Evolutionary conservation across 2,113 vertebrate genomes (phyloP).

Genomic region (Calcarius ornatus): DNA sequence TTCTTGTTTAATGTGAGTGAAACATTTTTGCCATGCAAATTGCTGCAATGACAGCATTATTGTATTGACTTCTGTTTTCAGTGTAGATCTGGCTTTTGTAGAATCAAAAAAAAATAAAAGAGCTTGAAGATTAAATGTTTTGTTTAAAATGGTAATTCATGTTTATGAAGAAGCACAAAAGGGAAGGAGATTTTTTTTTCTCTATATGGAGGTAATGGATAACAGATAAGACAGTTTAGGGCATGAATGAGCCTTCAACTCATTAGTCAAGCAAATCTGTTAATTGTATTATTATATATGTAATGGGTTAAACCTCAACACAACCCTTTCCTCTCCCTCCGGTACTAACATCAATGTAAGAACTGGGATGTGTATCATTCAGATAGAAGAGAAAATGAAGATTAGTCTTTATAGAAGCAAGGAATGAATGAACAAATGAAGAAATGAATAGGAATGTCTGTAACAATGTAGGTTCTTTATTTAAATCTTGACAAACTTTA

Average conservation of each 20-base stretch:
- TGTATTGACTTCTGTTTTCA: neutral
- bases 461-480: slow-evolving; percentile 44
- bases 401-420: slow-evolving; percentile 60
- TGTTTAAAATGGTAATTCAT: neutral
- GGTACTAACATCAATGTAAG: slow-evolving; percentile 39
- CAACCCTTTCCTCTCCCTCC: slow-evolving; percentile 17
- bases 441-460: slow-evolving; percentile 57
- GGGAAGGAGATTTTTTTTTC: neutral
- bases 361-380: slow-evolving; percentile 38
- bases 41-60: neutral
- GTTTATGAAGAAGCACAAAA: neutral
- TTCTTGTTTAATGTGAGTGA: neutral
- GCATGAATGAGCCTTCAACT: slow-evolving; percentile 40
- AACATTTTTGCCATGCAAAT: neutral
- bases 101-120: neutral
- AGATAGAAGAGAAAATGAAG: slow-evolving; percentile 51
- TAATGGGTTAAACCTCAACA: slow-evolving; percentile 58
- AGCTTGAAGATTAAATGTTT: neutral
- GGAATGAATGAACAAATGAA: slow-evolving; percentile 55
- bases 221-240: neutral
- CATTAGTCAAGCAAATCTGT: slow-evolving; percentile 27
- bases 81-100: neutral
- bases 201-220: neutral
- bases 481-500: slow-evolving; percentile 43
- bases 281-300: slow-evolving; percentile 53